Evolutionary conservation across 1,140 invertebrate species (phyloP).

Genomic region (Lamellibrachia luymesi): DNA sequence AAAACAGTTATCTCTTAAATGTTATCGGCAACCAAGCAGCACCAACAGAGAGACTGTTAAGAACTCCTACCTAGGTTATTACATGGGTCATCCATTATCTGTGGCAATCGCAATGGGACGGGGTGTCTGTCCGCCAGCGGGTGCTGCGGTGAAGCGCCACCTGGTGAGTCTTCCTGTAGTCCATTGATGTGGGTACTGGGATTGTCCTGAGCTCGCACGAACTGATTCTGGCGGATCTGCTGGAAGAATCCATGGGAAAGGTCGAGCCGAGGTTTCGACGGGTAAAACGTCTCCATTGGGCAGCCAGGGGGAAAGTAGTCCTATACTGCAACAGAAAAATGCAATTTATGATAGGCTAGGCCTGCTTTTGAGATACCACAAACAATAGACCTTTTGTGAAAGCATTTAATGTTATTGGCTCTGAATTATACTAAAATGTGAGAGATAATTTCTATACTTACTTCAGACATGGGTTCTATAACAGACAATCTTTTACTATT

Average conservation of each 20-base stretch:
- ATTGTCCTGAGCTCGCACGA: slow-evolving; percentile 20
- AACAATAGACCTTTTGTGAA: too few species aligned
- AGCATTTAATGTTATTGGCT: too few species aligned
- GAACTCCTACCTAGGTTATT: not conserved
- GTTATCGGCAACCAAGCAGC: too few species aligned
- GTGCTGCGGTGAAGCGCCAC: not conserved
- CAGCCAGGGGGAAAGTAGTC: not conserved
- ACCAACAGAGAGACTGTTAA: not conserved
- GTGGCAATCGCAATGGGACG: not conserved
- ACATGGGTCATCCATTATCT: not conserved
- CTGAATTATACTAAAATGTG: too few species aligned
- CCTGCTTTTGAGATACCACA: too few species aligned
- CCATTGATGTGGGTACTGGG: not conserved
- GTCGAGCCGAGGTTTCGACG: slow-evolving; percentile 26
- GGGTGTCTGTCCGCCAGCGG: not conserved
- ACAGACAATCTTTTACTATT: too few species aligned
- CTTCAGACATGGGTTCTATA: too few species aligned
- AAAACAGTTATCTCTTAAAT: too few species aligned
- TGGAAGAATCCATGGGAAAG: slow-evolving; percentile 29
- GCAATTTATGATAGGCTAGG: too few species aligned
- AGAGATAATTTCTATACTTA: too few species aligned
- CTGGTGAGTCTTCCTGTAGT: not conserved
- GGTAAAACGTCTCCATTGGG: not conserved
- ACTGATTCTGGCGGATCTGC: slow-evolving; percentile 28
- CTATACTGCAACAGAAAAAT: not conserved